Conservation (phyloP, 2,888 invertebrate genomes). For the Zhengitettix transpicula region DNA sequence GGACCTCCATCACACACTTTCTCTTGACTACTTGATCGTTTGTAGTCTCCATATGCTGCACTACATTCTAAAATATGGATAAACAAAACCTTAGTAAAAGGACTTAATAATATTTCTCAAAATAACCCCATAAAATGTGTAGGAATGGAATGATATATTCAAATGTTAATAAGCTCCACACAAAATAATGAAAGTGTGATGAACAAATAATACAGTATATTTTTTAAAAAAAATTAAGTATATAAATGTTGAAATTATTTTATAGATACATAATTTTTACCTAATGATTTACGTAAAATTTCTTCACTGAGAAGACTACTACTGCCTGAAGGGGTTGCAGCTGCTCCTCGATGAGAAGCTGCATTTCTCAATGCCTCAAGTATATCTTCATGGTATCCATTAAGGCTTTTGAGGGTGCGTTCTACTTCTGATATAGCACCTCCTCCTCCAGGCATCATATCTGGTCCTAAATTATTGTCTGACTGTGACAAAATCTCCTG, state of each 20-base stretch:
- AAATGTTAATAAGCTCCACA: no score
- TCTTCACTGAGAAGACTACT: constrained; percentile 50
- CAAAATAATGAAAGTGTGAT: no score
- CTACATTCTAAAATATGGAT: background rate
- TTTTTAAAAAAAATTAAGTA: background rate
- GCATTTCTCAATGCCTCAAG: constrained; percentile 77
- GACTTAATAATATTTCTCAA: background rate
- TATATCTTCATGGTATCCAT: constrained; percentile 85
- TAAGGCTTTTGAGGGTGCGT: constrained; percentile 71
- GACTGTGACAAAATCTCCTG: constrained; percentile 49
- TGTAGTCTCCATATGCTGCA: constrained; percentile 37
- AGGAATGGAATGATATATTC: background rate
- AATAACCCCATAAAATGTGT: background rate
- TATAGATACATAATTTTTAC: constrained; percentile 16
- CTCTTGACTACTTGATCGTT: constrained; percentile 45
- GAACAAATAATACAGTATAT: background rate
- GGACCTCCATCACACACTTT: constrained; percentile 51
- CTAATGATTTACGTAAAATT: constrained; percentile 46
- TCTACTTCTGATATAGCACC: constrained; percentile 61
- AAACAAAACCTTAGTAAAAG: background rate
- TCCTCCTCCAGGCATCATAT: constrained; percentile 23
- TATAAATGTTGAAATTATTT: background rate
- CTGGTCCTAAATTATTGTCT: constrained; percentile 43
- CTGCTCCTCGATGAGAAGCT: constrained; percentile 46
- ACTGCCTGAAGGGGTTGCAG: constrained; percentile 43